Evolutionary conservation across 2,113 vertebrate genomes (phyloP), one percentile per base, ranked within the genome.

Genomic region (Mobula birostris): DNA sequence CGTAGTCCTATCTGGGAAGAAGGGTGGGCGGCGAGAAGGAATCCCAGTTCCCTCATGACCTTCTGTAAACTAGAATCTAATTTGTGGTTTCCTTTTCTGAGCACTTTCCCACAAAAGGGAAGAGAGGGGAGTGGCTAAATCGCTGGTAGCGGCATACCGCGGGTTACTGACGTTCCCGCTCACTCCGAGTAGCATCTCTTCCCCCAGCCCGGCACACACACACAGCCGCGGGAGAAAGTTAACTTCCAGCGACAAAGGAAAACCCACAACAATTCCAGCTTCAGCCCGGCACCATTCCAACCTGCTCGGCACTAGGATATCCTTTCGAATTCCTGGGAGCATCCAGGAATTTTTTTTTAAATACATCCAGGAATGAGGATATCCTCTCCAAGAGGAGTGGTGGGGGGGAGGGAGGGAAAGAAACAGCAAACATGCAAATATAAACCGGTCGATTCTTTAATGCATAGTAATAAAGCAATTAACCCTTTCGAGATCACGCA

Each of bases 361-460:
- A 88, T 58, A 66, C 87, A 91, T 21, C 36, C 66, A 70, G 24
- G 19, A 92, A 74, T 48, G 36, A 70, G 90, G 68, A 93, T 74
- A 93, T 93, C 90, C 90, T 72, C 61, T 68, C 68, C 11, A 68
- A 74, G 40, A 36, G 90, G 48, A 4, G 48, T 48, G 48, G 36
- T 36, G 36, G 36, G 36, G 36, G 36, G 36, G 36, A 36, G 36
- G 36, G 48, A 48, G 90, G 32, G 29, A 27, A 61, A 27, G 40
- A 93, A 68, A 72, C 68, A 93, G 90, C 74, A 32, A 92, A 72
- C 36, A 70, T 92, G 66, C 72, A 92, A 72, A 93, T 74, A 93
- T 93, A 72, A 72, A 68, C 32, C 68, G 29, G 27, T n/a, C 14
- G 11, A 66, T 88, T 32, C 58, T 29, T n/a, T 15, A 63, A 88